These are phyloP conservation scores for Varecia variegata DNA, from an alignment of 2,797 vertebrate species.

Conservation along the genomic window DNA sequence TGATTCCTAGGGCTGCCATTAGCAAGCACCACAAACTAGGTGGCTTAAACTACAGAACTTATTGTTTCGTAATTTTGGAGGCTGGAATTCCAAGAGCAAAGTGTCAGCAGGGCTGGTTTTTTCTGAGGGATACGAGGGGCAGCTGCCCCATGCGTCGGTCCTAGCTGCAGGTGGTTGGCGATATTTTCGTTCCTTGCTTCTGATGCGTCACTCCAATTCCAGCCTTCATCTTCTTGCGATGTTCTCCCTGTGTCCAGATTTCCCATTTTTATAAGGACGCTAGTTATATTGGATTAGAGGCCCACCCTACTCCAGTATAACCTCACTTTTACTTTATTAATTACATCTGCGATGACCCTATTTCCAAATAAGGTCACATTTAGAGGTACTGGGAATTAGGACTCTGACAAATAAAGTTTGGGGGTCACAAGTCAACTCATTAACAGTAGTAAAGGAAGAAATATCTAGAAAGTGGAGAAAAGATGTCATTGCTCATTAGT, in stretches of 20 bases:
- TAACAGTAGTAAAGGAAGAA: not conserved
- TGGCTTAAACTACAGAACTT: not conserved
- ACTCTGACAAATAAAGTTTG: not conserved
- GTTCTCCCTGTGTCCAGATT: not conserved
- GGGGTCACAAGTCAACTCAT: not conserved
- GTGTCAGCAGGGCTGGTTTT: not conserved
- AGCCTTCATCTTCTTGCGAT: not conserved
- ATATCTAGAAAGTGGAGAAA: not conserved
- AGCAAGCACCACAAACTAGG: not conserved
- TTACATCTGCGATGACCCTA: not conserved
- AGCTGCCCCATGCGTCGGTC: not conserved
- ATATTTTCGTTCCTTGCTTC: not conserved
- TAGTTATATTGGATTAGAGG: not conserved
- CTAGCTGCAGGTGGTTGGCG: not conserved
- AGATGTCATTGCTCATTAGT: not conserved
- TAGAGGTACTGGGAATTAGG: not conserved
- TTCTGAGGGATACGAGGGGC: not conserved
- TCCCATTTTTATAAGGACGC: not conserved
- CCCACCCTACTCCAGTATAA: not conserved
- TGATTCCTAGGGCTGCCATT: not conserved
- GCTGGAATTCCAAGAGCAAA: not conserved
- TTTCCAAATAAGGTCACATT: constrained; percentile 16
- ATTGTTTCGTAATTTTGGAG: not conserved
- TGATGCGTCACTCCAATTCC: not conserved
- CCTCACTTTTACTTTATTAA: not conserved